Base-by-base conservation (phyloP, 2,888 invertebrate species). In the Scotopteryx bipunctaria region DNA sequence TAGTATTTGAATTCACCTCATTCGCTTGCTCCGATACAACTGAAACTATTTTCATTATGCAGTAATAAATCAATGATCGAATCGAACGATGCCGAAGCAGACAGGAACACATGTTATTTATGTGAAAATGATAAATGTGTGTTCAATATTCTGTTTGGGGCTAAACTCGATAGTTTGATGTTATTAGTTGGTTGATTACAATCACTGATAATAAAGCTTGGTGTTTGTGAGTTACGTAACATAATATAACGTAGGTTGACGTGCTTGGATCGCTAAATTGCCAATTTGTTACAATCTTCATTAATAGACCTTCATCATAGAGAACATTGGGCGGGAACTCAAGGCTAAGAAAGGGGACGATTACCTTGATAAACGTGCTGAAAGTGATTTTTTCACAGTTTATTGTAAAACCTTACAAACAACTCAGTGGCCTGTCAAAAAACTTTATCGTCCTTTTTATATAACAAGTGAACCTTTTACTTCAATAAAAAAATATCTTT, bases 11-110 rank as follows among this genome's bases (percentile, higher is more conserved):
- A 66, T 71, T 67, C 35, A 40, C 61, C 67, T 66, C 63, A 64
- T 66, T 63, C 65, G 63, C 65, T 63, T 65, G 64, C 63, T 58
- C 60, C 63, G 61, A 73, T 71, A 73, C 69, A 73, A 66, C 71
- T 63, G 74, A 76, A 86, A 85, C 86, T 85, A 85, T 87, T 86
- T 86, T 83, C 86, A 86, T 85, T 84, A 85, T 81, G 77, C 76
- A 80, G 71, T 76, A 80, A 86, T 86, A 86, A 86, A 87, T 88
- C 87, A 86, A 75, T 78, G 81, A 85, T 82, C 77, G 79, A 81
- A 83, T 84, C 77, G 77, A 75, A 76, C 76, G 73, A 77, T 78
- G 76, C 75, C 71, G 74, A 74, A 75, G 73, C 78, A 80, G 82
- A 82, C 80, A 69, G 75, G 63, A 76, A 76, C 81, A 81, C 72